phyloP scores from a whole-genome alignment of 1,140 invertebrate genomes.

The Alviniconcha marisindica region DNA sequence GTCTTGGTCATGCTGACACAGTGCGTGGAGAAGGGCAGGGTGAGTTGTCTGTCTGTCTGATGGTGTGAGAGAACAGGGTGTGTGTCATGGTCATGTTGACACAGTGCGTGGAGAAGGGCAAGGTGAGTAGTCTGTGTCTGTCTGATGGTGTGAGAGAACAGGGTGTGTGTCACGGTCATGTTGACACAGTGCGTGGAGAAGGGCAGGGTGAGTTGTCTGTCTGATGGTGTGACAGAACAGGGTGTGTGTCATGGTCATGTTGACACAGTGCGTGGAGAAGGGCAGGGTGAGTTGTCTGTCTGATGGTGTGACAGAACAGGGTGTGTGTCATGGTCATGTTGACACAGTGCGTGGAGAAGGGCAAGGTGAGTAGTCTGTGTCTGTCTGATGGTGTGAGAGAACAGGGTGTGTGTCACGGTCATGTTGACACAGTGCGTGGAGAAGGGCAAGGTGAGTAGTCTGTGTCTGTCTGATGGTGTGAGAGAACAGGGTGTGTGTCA shows the following conservation, averaged over 20 bases:
- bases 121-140: no score
- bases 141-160: no score
- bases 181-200: no score
- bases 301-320: no score
- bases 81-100: conserved; percentile 99
- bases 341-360: no score
- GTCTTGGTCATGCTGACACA: no score
- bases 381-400: conserved; percentile 99
- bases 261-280: conserved; percentile 97
- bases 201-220: no score
- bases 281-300: conserved; percentile 86
- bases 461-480: conserved; percentile 99
- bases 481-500: conserved; percentile 98
- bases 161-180: no score
- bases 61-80: conserved; percentile 99
- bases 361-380: no score
- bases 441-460: conserved; percentile 90
- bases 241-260: conserved; percentile 98
- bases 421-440: conserved; percentile 98
- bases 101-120: conserved; percentile 95
- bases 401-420: conserved; percentile 98
- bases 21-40: no score
- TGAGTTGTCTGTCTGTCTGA: no score
- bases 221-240: conserved; percentile 99
- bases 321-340: no score